Base-by-base conservation (phyloP, 2,888 invertebrate species). In the Drosophila atripex region DNA sequence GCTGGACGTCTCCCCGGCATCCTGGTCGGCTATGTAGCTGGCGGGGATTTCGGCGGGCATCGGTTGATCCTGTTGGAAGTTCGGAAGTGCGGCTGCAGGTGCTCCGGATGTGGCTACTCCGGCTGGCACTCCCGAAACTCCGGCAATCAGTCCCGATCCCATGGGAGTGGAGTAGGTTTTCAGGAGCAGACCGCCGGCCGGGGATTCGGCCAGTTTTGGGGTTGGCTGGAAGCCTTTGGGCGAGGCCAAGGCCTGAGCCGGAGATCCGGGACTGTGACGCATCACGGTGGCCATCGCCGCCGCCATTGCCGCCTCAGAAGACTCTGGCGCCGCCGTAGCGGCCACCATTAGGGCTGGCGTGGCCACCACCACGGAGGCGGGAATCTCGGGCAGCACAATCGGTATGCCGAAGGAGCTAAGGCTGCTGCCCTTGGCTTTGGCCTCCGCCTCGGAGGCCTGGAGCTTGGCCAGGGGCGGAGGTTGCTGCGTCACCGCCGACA, bases 361-460 rank as follows among this genome's bases (percentile, higher is more conserved):
- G 23, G 88, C 88, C 18, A 88, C 83, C 23, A 89, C 89, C 39
- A 90, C 88, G 0, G 88, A 89, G 9, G 83, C 89, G 12, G 89
- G 90, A 35, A 90, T 90, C 21, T 90, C 89, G 5, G 90, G 90
- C 41, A 90, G 60, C 28, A 83, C 73, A 54, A 89, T 88, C 12
- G 90, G 89, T 14, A 90, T 89, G 7, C 86, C 83, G 11, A 56
- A 56, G 11, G 41, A 30, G 43, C 57, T 28, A 5, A 21, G 30
- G 18, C 11, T 47, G 18, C 11, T 47, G 1, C 9, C 47, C 18
- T 50, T 12, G 8, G 32, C 12, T 25, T 55, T 47, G 35, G 25
- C 35, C n/a, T 38, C 12, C 28, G 46, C 49, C 16, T 51, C 53
- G 39, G 39, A 2, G 14, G 21, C 56, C 32, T 50, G 78, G 0